Evolutionary conservation across 1,140 invertebrate species (phyloP).

Genomic region (Lepidurus arcticus): DNA sequence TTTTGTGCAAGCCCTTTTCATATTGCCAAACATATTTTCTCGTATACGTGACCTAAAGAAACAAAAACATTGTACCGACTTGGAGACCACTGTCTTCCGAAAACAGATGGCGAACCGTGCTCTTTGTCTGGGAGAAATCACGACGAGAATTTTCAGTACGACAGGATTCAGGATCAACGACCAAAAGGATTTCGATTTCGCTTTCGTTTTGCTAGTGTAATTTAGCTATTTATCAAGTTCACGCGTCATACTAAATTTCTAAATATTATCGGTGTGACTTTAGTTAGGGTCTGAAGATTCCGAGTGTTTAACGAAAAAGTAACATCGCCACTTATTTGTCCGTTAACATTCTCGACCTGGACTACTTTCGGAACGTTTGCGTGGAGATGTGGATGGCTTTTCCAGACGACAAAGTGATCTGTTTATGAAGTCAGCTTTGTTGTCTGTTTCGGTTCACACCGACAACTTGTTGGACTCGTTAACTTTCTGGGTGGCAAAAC

Average conservation of each 20-base stretch:
- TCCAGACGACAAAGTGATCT: not conserved
- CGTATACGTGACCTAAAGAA: not conserved
- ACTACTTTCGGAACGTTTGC: not conserved
- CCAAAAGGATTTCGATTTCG: not conserved
- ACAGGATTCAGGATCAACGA: not conserved
- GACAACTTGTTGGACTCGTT: not conserved
- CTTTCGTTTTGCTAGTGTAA: too few species aligned
- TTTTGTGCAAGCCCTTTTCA: not conserved
- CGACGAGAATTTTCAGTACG: not conserved
- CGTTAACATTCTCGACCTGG: not conserved
- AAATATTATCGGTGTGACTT: not conserved
- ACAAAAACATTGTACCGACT: not conserved
- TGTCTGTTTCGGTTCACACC: not conserved
- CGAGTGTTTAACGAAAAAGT: not conserved
- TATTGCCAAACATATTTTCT: not conserved
- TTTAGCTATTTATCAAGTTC: too few species aligned
- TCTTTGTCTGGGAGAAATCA: not conserved
- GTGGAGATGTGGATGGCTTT: not conserved
- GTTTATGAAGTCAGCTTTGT: not conserved
- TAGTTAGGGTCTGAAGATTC: not conserved
- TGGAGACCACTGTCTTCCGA: not conserved
- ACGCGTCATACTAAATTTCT: not conserved
- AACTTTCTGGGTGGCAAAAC: not conserved
- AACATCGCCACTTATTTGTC: not conserved
- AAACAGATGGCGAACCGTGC: slow-evolving; percentile 6